Evolutionary conservation across 2,113 vertebrate genomes (phyloP), one percentile per base, ranked within the genome.

Genomic region (Cololabis saira): DNA sequence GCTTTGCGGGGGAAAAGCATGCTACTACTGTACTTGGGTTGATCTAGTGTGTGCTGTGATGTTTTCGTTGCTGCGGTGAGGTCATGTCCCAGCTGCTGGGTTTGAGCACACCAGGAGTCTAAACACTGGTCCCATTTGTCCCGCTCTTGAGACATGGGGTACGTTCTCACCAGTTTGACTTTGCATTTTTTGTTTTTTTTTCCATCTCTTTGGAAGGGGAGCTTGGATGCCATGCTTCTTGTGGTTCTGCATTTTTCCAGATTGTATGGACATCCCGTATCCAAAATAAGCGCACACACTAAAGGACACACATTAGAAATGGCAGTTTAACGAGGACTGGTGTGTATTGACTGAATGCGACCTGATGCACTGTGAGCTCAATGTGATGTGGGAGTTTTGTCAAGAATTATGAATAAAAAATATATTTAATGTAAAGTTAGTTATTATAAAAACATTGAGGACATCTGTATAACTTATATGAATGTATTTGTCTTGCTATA

Each of bases 311-410:
- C 66, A 74, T 8, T 58, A 49, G 64, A 58, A 81, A 83, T 53
- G 74, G 57, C 50, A 67, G 48, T 52, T 59, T 67, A 71, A 77
- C 24, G 13, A 51, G 68, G 10, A 71, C 72, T 33, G 61, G 68
- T 74, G 52, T 84, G 76, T 77, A 59, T 76, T 40, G 93, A 95
- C 89, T 90, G 91, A 96, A 93, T 93, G 94, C 93, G 95, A 96
- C 96, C 95, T 95, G 94, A 94, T 95, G 95, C 96, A 97, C 97
- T 98, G 97, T 97, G 96, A 98, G 95, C 95, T 95, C 94, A 94
- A 94, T 93, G 94, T 96, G 95, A 95, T 74, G 91, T 93, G 87
- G 93, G 93, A 92, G 93, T 95, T 92, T 94, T 95, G 94, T 95
- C 93, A 92, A 95, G 92, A 94, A 90, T 92, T 90, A 91, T 89